Evolutionary conservation across 2,797 vertebrate genomes (phyloP).

Genomic region (Premnoplex brunnescens): DNA sequence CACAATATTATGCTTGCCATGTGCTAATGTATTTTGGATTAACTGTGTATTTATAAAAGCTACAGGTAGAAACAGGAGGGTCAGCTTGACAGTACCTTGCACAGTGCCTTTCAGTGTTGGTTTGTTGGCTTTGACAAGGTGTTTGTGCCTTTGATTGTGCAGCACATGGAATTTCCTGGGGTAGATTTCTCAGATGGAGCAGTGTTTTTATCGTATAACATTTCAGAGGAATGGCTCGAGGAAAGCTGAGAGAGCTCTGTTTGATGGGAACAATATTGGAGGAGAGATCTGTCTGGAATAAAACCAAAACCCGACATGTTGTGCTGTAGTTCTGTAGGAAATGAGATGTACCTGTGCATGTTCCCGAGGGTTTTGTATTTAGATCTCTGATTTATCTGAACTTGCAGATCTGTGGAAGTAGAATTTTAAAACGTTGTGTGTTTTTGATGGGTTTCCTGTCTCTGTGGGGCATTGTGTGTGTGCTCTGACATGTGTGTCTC

Average conservation of each 20-base stretch:
- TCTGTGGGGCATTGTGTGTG: neutral
- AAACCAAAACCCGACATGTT: neutral
- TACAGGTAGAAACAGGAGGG: neutral
- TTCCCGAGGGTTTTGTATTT: neutral
- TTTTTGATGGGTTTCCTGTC: neutral
- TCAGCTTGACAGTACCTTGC: neutral
- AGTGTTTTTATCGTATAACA: neutral
- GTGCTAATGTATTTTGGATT: neutral
- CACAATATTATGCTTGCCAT: neutral
- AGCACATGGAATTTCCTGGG: neutral
- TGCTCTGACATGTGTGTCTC: neutral
- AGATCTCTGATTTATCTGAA: neutral
- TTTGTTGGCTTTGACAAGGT: neutral
- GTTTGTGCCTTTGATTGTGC: neutral
- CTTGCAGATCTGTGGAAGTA: neutral
- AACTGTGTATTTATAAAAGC: neutral
- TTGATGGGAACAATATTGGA: neutral
- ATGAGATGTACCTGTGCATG: neutral
- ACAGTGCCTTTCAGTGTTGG: neutral
- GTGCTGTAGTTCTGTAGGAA: neutral
- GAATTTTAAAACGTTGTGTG: neutral
- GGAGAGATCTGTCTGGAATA: neutral
- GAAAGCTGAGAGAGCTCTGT: neutral
- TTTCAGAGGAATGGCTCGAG: neutral
- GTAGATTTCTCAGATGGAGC: neutral